A percentile compares a stretch with the other conserved stretches of the same genome.
phyloP scores from a whole-genome alignment of 2,797 vertebrate genomes.

The Enteromius paludinosus region DNA sequence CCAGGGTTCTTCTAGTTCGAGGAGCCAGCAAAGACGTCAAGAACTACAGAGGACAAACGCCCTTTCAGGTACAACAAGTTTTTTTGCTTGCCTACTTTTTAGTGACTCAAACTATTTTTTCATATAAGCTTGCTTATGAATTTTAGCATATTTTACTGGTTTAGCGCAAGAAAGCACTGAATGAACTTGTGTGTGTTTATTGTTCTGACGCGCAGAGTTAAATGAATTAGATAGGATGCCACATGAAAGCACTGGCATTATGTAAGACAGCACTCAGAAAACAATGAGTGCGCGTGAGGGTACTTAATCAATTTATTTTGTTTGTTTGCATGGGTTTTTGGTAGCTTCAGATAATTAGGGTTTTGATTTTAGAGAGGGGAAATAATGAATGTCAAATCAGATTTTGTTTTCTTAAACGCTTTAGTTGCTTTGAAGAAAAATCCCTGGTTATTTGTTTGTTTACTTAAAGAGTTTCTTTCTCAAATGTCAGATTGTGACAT shows the following conservation, averaged over 20 bases:
- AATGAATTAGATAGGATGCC: conserved; percentile 9
- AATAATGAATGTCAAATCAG: neutral
- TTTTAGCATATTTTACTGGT: neutral
- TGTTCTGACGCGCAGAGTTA: neutral
- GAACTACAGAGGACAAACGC: conserved; percentile 87
- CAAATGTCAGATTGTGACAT: conserved; percentile 47
- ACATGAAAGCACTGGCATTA: conserved; percentile 36
- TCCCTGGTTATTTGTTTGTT: conserved; percentile 16
- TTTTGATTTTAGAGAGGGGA: neutral
- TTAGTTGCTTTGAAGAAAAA: neutral
- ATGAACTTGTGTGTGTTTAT: conserved; percentile 12
- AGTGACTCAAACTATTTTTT: neutral
- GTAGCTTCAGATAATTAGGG: neutral
- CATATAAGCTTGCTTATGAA: neutral
- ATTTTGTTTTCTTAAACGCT: neutral
- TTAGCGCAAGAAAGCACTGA: neutral
- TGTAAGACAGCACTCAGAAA: conserved; percentile 44
- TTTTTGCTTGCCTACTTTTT: neutral
- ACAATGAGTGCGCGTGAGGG: neutral
- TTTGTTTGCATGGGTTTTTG: conserved; percentile 27
- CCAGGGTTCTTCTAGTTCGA: conserved; percentile 82
- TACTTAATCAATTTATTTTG: conserved; percentile 25
- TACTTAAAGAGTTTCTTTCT: conserved; percentile 12
- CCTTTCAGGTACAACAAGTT: conserved; percentile 83
- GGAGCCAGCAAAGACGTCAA: conserved; percentile 86